Evolutionary conservation across 1,140 invertebrate species (phyloP).

Genomic region (Hylaeus volcanicus): DNA sequence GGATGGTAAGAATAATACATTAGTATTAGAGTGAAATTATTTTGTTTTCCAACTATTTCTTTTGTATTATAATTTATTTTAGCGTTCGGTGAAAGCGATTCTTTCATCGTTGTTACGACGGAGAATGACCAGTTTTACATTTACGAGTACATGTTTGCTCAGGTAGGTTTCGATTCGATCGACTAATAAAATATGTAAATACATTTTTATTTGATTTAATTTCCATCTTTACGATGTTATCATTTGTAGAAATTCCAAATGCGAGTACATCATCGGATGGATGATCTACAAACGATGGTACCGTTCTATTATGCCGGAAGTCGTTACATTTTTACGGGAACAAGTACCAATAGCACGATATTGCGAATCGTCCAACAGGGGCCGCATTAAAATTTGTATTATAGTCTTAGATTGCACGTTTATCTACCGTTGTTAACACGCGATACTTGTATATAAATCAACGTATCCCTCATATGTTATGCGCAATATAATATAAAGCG

Average conservation of each 20-base stretch:
- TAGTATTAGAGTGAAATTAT: not conserved
- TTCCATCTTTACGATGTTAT: not conserved
- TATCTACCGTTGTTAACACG: not conserved
- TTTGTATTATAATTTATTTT: not conserved
- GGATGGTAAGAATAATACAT: slow-evolving; percentile 45
- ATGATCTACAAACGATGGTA: slow-evolving; percentile 59
- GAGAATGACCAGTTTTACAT: slow-evolving; percentile 63
- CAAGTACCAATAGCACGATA: slow-evolving; percentile 56
- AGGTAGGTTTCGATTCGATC: slow-evolving; percentile 45
- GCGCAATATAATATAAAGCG: not conserved
- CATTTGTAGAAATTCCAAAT: slow-evolving; percentile 66
- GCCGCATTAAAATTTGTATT: slow-evolving; percentile 20
- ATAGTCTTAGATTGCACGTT: not conserved
- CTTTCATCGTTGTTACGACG: slow-evolving; percentile 61
- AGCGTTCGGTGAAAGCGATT: slow-evolving; percentile 61
- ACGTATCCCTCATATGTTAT: not conserved
- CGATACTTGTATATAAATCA: slow-evolving; percentile 1
- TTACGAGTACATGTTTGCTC: slow-evolving; percentile 66
- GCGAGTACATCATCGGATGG: slow-evolving; percentile 44
- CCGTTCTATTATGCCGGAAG: slow-evolving; percentile 55
- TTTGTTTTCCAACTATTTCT: not conserved
- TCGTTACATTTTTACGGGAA: slow-evolving; percentile 63
- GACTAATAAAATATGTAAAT: not conserved
- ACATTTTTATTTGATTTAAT: not conserved
- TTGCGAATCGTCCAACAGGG: slow-evolving; percentile 65